These are phyloP conservation scores for Caenorhabditis japonica DNA, from an alignment of 2,888 invertebrate genomes.

Conservation along the genomic window DNA sequence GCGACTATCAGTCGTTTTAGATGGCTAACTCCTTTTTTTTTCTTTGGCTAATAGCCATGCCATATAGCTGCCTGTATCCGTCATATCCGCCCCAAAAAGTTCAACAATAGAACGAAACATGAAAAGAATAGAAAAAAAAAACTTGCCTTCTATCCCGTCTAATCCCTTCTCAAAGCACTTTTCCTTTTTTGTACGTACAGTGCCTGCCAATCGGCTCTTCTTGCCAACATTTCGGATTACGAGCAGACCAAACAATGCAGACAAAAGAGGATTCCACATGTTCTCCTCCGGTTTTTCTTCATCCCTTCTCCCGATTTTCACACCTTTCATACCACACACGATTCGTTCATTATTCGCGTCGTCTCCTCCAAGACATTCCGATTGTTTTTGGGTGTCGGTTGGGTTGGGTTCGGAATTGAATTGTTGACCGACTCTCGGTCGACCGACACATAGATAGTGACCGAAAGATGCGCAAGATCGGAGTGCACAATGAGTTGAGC, in stretches of 20 bases:
- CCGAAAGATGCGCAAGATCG: conserved; percentile 38
- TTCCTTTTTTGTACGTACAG: conserved; percentile 11
- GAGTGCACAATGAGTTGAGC: conserved; percentile 44
- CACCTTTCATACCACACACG: conserved; percentile 51
- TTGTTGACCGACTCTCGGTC: conserved; percentile 46
- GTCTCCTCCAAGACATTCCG: conserved; percentile 18
- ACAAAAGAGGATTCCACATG: conserved; percentile 27
- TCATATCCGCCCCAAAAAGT: no score
- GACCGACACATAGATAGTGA: no score
- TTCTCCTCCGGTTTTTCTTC: conserved; percentile 36
- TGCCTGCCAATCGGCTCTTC: conserved; percentile 38
- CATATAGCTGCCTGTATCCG: no score
- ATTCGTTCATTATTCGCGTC: no score
- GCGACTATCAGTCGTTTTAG: no score
- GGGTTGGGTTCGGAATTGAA: background rate
- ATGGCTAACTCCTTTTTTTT: no score
- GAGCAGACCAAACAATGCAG: conserved; percentile 49
- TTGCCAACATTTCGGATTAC: conserved; percentile 46
- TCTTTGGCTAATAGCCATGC: no score
- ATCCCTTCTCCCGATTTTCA: conserved; percentile 26
- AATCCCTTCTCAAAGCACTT: background rate
- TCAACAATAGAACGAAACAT: no score
- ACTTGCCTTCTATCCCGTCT: background rate
- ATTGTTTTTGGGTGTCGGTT: conserved; percentile 27
- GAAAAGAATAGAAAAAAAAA: background rate